These are phyloP conservation scores for Drosophila melanogaster DNA, from an alignment of 1,140 invertebrate species.

Conservation along the genomic window DNA sequence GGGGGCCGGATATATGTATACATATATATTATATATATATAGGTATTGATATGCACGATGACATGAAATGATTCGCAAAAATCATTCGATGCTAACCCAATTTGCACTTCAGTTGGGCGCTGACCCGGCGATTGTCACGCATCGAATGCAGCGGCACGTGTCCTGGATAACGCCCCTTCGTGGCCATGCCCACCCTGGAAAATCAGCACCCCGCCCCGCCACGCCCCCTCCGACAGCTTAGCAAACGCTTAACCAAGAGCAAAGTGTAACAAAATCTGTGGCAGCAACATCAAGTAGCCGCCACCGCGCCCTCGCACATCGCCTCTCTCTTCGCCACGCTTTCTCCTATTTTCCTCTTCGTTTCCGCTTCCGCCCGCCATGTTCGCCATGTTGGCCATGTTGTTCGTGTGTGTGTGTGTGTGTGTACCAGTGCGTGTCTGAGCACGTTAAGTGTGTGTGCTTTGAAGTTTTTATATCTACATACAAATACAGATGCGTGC, in stretches of 20 bases:
- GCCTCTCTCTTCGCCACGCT: background rate
- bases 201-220: too few species aligned
- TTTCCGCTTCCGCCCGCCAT: constrained; percentile 5
- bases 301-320: constrained; percentile 16
- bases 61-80: constrained; percentile 18
- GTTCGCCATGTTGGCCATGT: background rate
- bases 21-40: background rate
- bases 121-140: constrained; percentile 37
- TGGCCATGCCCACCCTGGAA: background rate
- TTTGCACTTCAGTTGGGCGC: constrained; percentile 38
- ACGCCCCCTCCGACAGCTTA: constrained; percentile 24
- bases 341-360: background rate
- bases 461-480: constrained; percentile 79
- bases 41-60: constrained; percentile 2
- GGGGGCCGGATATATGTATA: background rate
- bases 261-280: constrained; percentile 42
- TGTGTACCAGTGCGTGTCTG: constrained; percentile 59
- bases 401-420: background rate
- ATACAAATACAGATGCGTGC: constrained; percentile 55
- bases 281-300: constrained; percentile 70
- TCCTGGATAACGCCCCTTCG: background rate
- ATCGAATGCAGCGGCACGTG: constrained; percentile 45
- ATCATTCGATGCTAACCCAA: constrained; percentile 23
- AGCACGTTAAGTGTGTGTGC: constrained; percentile 74
- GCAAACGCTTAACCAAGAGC: constrained; percentile 45